Evolutionary conservation across 1,140 invertebrate species (phyloP), one percentile per base, ranked within the genome.

Genomic region (Tenebrio molitor): DNA sequence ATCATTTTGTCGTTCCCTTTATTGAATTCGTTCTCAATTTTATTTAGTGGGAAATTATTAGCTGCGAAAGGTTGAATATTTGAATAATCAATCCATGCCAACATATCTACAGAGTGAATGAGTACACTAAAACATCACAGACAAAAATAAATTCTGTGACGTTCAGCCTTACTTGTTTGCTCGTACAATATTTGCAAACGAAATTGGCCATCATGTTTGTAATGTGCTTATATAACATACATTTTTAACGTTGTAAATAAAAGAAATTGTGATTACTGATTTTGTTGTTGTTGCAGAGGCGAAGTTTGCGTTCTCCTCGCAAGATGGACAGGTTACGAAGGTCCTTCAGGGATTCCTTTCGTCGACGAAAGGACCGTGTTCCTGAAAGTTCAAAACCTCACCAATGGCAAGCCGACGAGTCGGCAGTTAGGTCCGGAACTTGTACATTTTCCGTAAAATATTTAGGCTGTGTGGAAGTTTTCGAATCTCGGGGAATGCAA

Each of bases 361-460:
- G 95, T 12, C 87, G 92, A 64, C 89, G 93, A 78, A 95, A 94
- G 87, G 91, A 93, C 82, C 87, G 88, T 71, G 82, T 94, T 21
- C 93, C 94, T 0, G 96, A 97, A 85, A 94, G 93, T 71, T 96
- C 94, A 69, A 97, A 98, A 83, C 96, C 96, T 7, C 96, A 98
- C 83, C 95, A 97, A 79, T 99, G 97, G 97, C 96, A 98, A 80
- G 92, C 95, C n/a, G 98, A 99, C 84, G 98, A 99, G 83, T 91
- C 91, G 41, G 95, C 96, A 50, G 98, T 99, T 1, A 69, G 97
- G 34, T 92, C 93, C 12, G 97, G 96, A 77, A 98, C 95, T 17
- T 99, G 98, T 86, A 94, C 91, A 80, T 99, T 99, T 86, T 91
- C 94, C 78, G 98, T 99, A 73, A 97, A 99, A 91, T 99, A 99